Evolutionary conservation across 1,140 invertebrate genomes (phyloP).

Genomic region (Agraylea sexmaculata): DNA sequence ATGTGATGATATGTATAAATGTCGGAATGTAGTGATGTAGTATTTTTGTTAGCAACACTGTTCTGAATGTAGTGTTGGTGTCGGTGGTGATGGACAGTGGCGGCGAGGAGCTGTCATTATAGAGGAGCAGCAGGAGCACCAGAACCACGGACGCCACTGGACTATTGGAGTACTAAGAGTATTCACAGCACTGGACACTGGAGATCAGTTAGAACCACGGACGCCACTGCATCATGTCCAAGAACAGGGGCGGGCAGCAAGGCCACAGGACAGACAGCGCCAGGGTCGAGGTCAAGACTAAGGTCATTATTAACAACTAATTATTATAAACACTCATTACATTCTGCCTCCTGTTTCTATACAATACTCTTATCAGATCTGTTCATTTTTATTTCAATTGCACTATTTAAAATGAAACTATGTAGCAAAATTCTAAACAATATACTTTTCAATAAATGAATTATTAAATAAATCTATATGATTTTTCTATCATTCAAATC

Average conservation of each 20-base stretch:
- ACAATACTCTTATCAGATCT: constrained; percentile 17
- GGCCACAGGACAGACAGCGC: constrained; percentile 47
- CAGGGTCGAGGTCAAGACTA: constrained; percentile 59
- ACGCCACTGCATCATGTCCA: no score
- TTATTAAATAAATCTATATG: background rate
- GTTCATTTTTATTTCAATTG: constrained; percentile 8
- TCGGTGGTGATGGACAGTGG: no score
- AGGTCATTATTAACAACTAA: constrained; percentile 42
- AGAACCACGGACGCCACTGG: no score
- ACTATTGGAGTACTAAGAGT: no score
- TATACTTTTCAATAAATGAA: constrained; percentile 17
- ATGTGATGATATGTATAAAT: no score
- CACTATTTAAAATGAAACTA: constrained; percentile 14
- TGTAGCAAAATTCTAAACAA: constrained; percentile 17
- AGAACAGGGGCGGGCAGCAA: constrained; percentile 53
- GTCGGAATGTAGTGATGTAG: no score
- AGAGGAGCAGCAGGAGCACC: no score
- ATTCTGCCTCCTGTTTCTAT: constrained; percentile 18
- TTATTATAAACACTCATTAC: constrained; percentile 20
- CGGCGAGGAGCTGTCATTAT: no score
- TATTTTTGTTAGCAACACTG: no score
- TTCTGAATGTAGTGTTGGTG: no score
- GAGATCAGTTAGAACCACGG: no score
- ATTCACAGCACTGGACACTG: no score
- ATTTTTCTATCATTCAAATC: background rate